Evolutionary conservation across 2,113 vertebrate species (phyloP).

Genomic region (Callopanchax toddi): DNA sequence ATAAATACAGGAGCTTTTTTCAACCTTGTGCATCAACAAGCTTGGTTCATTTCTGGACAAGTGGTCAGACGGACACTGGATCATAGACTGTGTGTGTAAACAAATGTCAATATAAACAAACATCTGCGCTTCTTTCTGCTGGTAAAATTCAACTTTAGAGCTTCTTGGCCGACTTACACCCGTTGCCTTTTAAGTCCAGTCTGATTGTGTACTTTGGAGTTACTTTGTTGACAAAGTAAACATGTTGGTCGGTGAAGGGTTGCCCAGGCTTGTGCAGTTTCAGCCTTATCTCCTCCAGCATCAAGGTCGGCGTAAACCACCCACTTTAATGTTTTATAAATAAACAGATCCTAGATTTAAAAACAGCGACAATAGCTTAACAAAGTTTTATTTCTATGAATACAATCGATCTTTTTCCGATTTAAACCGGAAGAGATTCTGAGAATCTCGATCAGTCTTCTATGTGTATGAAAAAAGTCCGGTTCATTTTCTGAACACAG

Average conservation of each 20-base stretch:
- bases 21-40: constrained; percentile 50
- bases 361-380: too few species aligned
- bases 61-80: constrained; percentile 27
- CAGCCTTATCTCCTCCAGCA: constrained; percentile 18
- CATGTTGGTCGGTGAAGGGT: neutral
- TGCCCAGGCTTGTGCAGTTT: neutral
- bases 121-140: constrained; percentile 3
- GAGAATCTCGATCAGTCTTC: constrained; percentile 11
- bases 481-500: constrained; percentile 43
- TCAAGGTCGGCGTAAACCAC: constrained; percentile 17
- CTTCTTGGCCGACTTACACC: neutral
- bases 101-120: constrained; percentile 26
- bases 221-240: constrained; percentile 6
- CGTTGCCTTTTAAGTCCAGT: neutral
- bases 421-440: constrained; percentile 14
- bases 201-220: neutral
- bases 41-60: constrained; percentile 39
- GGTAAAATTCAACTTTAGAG: constrained; percentile 22
- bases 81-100: constrained; percentile 16
- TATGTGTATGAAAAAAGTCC: constrained; percentile 27
- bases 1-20: too few species aligned
- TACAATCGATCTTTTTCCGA: neutral
- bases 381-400: too few species aligned
- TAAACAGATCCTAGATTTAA: constrained; percentile 8
- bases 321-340: constrained; percentile 5